These are phyloP conservation scores for Gasterosteus aculeatus DNA, from an alignment of 2,113 vertebrate species.

Conservation along the genomic window DNA sequence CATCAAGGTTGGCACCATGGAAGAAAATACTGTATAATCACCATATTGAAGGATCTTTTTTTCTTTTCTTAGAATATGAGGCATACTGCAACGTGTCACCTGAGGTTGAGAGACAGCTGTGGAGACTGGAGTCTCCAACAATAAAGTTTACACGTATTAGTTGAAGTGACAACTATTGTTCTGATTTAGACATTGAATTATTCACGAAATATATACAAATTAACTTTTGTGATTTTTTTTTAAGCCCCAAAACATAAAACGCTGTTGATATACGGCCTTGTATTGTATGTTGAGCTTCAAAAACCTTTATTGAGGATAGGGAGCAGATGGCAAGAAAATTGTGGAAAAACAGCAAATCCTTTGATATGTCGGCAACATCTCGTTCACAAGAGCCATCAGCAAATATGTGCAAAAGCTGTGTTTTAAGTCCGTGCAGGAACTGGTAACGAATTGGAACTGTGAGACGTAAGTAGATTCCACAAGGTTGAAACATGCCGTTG, in stretches of 20 bases:
- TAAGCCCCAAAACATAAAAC: constrained; percentile 4
- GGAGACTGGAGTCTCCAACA: not conserved
- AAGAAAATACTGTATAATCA: not conserved
- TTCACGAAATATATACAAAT: constrained; percentile 3
- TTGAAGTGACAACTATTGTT: not conserved
- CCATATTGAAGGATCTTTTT: not conserved
- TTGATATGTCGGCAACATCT: constrained; percentile 55
- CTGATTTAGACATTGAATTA: not conserved
- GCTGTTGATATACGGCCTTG: constrained; percentile 18
- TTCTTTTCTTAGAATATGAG: not conserved
- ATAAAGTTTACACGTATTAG: not conserved
- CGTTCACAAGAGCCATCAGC: constrained; percentile 50
- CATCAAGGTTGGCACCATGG: constrained; percentile 1
- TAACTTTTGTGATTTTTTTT: not conserved
- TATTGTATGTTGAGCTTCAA: constrained; percentile 36
- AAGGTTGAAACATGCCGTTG: constrained; percentile 13
- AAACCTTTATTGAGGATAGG: constrained; percentile 46
- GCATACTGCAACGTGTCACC: not conserved
- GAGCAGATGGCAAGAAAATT: constrained; percentile 68
- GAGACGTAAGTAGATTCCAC: constrained; percentile 23
- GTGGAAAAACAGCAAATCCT: constrained; percentile 46
- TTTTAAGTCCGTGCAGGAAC: constrained; percentile 40
- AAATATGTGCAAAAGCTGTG: constrained; percentile 59
- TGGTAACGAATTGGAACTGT: constrained; percentile 53
- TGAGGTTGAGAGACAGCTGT: constrained; percentile 5